Percentiles rank a stretch among this genome's conserved stretches.
These are phyloP conservation scores for Hucho hucho DNA, from an alignment of 2,113 vertebrate species.

Conservation along the genomic window DNA sequence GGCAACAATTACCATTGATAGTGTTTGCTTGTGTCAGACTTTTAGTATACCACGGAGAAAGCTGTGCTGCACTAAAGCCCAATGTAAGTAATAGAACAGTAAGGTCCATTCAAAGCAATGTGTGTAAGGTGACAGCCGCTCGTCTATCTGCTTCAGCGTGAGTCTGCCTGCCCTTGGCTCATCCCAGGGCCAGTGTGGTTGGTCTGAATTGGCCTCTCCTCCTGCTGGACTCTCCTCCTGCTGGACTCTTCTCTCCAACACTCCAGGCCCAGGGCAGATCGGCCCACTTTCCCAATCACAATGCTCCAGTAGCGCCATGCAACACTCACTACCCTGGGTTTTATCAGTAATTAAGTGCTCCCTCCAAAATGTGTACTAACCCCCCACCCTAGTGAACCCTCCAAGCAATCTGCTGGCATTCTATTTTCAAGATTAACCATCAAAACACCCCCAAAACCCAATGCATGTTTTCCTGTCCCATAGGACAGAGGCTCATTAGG, in stretches of 20 bases:
- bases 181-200: constrained; percentile 53
- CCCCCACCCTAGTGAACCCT: constrained; percentile 35
- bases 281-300: constrained; percentile 7
- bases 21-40: neutral
- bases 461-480: constrained; percentile 19
- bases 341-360: constrained; percentile 67
- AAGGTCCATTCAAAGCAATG: constrained; percentile 61
- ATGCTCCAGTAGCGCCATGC: neutral
- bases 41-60: constrained; percentile 7
- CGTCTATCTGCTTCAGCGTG: neutral
- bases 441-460: constrained; percentile 46
- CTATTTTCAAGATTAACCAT: constrained; percentile 44
- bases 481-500: constrained; percentile 32
- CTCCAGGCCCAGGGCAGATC: neutral
- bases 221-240: constrained; percentile 57
- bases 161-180: constrained; percentile 53
- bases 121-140: constrained; percentile 55
- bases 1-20: constrained; percentile 14
- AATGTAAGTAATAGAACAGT: constrained; percentile 39
- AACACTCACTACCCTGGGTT: constrained; percentile 34
- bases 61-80: constrained; percentile 20
- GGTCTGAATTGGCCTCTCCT: constrained; percentile 51
- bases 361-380: constrained; percentile 33
- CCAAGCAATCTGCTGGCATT: constrained; percentile 36
- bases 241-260: constrained; percentile 49